Percentiles rank a stretch among this genome's conserved stretches.
These are phyloP conservation scores for Drepanosiphum platanoidis DNA, from an alignment of 2,888 invertebrate genomes.

Conservation along the genomic window DNA sequence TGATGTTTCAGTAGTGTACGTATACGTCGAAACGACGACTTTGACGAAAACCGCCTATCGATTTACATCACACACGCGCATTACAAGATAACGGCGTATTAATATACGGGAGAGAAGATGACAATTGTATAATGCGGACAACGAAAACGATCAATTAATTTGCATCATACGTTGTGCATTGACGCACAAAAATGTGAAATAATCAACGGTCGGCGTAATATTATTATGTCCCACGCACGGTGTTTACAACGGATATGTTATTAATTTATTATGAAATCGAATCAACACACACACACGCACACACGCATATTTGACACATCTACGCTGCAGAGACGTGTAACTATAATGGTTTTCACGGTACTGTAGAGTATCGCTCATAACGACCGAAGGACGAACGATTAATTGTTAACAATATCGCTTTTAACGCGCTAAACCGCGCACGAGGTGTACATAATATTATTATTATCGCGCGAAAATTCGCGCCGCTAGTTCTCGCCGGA, in stretches of 20 bases:
- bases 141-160: constrained; percentile 23
- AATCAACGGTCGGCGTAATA: not conserved
- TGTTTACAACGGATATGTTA: not conserved
- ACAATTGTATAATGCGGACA: not conserved
- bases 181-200: not conserved
- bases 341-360: not conserved
- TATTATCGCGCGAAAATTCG: not conserved
- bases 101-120: not conserved
- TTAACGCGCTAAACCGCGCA: not conserved
- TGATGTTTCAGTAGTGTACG: too few relatives aligned
- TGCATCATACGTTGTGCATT: constrained; percentile 12
- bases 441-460: not conserved
- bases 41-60: constrained; percentile 32
- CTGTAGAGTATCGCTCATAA: not conserved
- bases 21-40: constrained; percentile 16
- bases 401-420: not conserved
- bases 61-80: constrained; percentile 41
- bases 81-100: not conserved
- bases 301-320: not conserved
- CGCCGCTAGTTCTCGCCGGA: not conserved
- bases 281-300: not conserved
- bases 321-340: too few relatives aligned
- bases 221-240: not conserved
- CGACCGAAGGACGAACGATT: not conserved
- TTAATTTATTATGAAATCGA: too few relatives aligned